Base-by-base conservation (phyloP, 2,113 vertebrate species). In the Megaleporinus macrocephalus region DNA sequence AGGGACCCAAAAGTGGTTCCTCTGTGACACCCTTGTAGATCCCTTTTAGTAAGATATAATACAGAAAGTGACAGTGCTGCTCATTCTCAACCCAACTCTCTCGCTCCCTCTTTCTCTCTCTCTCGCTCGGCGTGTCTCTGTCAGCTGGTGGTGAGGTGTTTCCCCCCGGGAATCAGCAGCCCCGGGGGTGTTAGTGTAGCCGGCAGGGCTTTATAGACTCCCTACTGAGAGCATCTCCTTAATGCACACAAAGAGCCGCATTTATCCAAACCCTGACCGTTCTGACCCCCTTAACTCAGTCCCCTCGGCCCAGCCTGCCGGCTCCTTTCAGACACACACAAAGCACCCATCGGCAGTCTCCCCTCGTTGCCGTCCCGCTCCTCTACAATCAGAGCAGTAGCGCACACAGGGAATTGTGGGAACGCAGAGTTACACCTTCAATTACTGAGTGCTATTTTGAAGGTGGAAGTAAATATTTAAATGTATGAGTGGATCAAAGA, bases 181-280 rank as follows among this genome's bases (percentile, higher is more conserved):
- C 85, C 86, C 88, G 82, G 87, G 84, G 92, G 90, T 92, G 91
- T 92, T 93, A 92, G 91, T 93, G 93, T 94, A 92, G 92, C 93
- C 89, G 89, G 86, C 90, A 90, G 90, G 91, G 93, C 91, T 95
- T 96, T 93, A 89, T 92, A 94, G 95, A 93, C 97, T 92, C 96
- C 98, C 98, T 12, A 93, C 96, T 95, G 98, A 91, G 97, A 95
- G 93, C 96, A 92, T 96, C 96, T 95, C 96, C 96, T 97, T 95
- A 95, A 94, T 95, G 88, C 93, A 92, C 89, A 99, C 98, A 99
- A 99, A 96, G 91, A 91, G 77, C 84, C 93, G 89, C 96, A 97
- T 98, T 98, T 96, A 99, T 96, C 91, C 94, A 85, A 84, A 88
- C 89, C 90, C 94, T 97, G 97, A 98, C 97, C 96, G 91, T 87